Evolutionary conservation across 2,113 vertebrate genomes (phyloP), one percentile per base, ranked within the genome.

Genomic region (Piprites chloris): DNA sequence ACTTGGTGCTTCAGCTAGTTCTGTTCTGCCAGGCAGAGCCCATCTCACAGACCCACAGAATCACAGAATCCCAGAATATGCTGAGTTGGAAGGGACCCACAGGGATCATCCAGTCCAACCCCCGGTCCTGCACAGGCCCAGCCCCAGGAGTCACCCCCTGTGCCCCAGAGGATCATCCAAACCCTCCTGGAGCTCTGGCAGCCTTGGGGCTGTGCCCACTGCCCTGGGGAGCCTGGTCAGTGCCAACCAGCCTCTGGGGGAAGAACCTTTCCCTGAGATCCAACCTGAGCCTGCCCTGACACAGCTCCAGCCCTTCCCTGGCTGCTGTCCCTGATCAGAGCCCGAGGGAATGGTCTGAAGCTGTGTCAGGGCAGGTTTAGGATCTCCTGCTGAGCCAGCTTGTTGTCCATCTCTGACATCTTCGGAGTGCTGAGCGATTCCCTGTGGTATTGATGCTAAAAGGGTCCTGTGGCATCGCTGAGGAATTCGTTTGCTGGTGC

Each of bases 401-500:
- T 20, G 17, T 32, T 30, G 6, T 37, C 26, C 37, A 7, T 5
- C n/a, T n/a, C 44, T 49, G 39, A 6, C 30, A 9, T 6, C 50
- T 41, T 59, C 15, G 23, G 30, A 58, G 41, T 0, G 0, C 53
- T 49, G 58, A 53, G 41, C 16, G 23, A 14, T 37, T 49, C 35
- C 35, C 14, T 6, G 1, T 2, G 13, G 20, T 7, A 8, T 2
- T 14, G 33, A 50, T 47, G 30, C 41, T 35, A 5, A 47, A 24
- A 26, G 27, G 24, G 39, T 32, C 19, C 14, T 8, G 12, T 27
- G 35, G 16, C 62, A 17, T 30, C 1, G 1, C 73, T 42, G 37
- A 56, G 46, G 67, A 21, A 28, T 6, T 20, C 1, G 1, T n/a
- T 37, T 0, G 12, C 14, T 12, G 35, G 11, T 20, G 28, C 28